These are phyloP conservation scores for Porites australiensis DNA, from an alignment of 64 coral and sea anemone genomes.

Conservation along the genomic window DNA sequence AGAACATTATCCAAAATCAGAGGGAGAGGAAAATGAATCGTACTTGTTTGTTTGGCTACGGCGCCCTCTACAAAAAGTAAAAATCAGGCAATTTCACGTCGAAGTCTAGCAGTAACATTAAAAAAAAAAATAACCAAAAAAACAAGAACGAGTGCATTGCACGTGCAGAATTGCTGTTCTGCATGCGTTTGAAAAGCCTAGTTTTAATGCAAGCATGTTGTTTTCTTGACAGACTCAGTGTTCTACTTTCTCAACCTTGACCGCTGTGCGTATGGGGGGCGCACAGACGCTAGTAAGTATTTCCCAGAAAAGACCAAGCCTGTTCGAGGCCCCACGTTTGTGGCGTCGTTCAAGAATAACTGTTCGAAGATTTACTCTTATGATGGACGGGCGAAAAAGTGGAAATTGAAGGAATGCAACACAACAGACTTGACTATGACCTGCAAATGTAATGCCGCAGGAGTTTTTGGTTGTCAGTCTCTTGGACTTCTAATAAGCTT, in stretches of 20 bases:
- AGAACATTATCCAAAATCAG: too few species aligned
- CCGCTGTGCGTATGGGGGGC: conserved; percentile 66
- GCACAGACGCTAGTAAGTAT: conserved; percentile 16
- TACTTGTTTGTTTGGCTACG: too few species aligned
- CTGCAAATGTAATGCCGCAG: background rate
- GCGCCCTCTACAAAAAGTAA: too few species aligned
- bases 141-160: too few species aligned
- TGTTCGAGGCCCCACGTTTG: background rate
- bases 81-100: too few species aligned
- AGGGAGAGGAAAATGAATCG: too few species aligned
- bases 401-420: background rate
- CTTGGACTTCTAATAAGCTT: background rate
- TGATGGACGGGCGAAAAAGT: background rate
- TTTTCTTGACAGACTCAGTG: background rate
- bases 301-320: background rate
- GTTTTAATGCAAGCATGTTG: background rate
- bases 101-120: too few species aligned
- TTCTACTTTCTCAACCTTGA: conserved; percentile 62
- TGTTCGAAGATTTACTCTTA: conserved; percentile 1
- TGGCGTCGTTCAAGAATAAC: background rate
- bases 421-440: background rate
- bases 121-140: too few species aligned
- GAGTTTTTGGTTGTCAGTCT: background rate
- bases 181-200: background rate
- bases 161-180: too few species aligned